A percentile compares a stretch with the other conserved stretches of the same genome.
phyloP scores from a whole-genome alignment of 2,113 vertebrate species.

The Corythaixoides concolor region DNA sequence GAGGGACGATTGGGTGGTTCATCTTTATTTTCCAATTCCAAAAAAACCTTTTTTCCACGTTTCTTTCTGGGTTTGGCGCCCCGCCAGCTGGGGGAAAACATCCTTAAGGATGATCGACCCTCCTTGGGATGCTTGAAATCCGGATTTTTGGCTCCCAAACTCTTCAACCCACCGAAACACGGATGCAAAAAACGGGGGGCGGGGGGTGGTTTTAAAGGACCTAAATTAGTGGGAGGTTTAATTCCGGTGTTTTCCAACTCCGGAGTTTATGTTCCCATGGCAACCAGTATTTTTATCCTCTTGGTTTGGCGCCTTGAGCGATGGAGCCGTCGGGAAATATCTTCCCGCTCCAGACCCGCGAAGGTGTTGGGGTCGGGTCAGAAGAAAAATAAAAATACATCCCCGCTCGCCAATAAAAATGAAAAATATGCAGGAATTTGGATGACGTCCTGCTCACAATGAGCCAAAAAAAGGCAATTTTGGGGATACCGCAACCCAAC shows the following conservation, averaged over 20 bases:
- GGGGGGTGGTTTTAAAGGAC: neutral
- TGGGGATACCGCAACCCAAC: neutral
- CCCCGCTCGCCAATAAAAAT: neutral
- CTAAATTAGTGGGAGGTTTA: neutral
- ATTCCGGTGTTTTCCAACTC: constrained; percentile 26
- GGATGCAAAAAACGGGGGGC: accelerated
- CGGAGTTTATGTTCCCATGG: constrained; percentile 44
- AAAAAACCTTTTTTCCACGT: neutral
- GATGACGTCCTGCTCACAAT: neutral
- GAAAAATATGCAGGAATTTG: neutral
- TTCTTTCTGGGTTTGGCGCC: neutral
- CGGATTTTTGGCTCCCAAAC: neutral
- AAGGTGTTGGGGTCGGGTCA: neutral
- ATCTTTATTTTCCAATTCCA: neutral
- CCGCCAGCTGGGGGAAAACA: neutral
- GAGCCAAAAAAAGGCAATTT: neutral
- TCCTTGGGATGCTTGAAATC: neutral
- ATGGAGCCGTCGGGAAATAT: neutral
- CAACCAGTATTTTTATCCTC: constrained; percentile 60
- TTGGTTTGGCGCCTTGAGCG: neutral
- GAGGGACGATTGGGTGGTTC: no score
- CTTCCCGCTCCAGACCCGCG: neutral
- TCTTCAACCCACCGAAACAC: neutral
- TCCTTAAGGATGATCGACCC: neutral
- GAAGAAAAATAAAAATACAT: neutral